phyloP scores from a whole-genome alignment of 2,888 invertebrate species.

The Phyllotreta striolata region DNA sequence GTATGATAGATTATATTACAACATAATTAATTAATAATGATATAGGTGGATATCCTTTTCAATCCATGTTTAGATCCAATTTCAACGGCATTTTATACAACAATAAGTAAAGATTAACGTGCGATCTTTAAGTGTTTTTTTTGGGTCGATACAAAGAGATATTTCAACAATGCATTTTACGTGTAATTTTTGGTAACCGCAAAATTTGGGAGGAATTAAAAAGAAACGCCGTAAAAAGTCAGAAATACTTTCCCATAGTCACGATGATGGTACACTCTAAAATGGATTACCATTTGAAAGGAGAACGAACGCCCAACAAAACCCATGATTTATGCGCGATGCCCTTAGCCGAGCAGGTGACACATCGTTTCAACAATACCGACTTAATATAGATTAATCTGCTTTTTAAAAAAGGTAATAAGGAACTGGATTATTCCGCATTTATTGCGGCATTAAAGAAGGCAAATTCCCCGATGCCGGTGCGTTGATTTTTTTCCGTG shows the following conservation, averaged over 20 bases:
- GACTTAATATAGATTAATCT: conserved; percentile 46
- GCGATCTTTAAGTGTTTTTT: too few relatives aligned
- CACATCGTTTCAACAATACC: conserved; percentile 44
- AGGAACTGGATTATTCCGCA: conserved; percentile 30
- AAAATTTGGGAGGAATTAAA: too few relatives aligned
- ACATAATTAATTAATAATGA: too few relatives aligned
- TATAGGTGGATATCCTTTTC: too few relatives aligned
- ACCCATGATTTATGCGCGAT: conserved; percentile 44
- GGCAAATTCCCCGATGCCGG: conserved; percentile 6
- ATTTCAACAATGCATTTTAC: too few relatives aligned
- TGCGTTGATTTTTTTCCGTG: conserved; percentile 11
- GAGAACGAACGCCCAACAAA: conserved; percentile 37
- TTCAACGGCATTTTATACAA: too few relatives aligned
- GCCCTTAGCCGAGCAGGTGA: conserved; percentile 47
- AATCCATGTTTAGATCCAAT: too few relatives aligned
- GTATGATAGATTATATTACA: too few relatives aligned
- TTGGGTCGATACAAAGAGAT: too few relatives aligned
- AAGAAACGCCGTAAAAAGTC: too few relatives aligned
- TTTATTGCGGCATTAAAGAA: conserved; percentile 31
- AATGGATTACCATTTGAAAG: conserved; percentile 37
- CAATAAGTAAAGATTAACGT: too few relatives aligned
- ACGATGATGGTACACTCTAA: conserved; percentile 32
- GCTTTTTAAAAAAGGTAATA: conserved; percentile 27
- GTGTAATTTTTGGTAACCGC: too few relatives aligned
- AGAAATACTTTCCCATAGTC: conserved; percentile 23